Evolutionary conservation across 2,113 vertebrate genomes (phyloP).

Genomic region (Fregata magnificens): DNA sequence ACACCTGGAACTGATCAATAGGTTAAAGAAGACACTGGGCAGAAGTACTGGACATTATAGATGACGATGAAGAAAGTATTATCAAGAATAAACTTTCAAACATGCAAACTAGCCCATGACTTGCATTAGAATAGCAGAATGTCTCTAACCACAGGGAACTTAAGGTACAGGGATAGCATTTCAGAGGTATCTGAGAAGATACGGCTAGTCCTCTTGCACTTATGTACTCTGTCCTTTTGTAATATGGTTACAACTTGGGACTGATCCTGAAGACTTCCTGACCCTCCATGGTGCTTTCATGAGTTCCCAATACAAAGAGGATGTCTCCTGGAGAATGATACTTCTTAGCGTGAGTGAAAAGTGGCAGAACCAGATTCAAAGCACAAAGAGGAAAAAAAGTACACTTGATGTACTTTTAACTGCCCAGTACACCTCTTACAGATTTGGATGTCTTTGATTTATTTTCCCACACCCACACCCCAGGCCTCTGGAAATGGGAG

Average conservation of each 20-base stretch:
- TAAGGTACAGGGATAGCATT: background rate
- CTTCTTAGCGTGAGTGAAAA: background rate
- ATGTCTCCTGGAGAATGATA: background rate
- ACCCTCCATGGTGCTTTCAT: background rate
- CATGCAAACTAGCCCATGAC: background rate
- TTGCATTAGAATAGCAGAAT: background rate
- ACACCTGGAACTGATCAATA: background rate
- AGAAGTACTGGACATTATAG: background rate
- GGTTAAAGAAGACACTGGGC: background rate
- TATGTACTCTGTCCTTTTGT: background rate
- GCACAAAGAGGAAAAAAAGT: background rate
- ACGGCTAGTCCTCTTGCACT: background rate
- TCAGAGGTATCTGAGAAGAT: background rate
- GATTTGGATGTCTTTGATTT: background rate
- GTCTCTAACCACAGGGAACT: background rate
- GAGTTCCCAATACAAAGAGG: background rate
- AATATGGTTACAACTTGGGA: background rate
- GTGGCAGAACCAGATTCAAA: background rate
- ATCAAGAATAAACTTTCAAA: background rate
- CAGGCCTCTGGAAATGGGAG: background rate
- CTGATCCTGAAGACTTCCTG: background rate
- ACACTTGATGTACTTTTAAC: background rate
- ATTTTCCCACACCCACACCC: conserved; percentile 6
- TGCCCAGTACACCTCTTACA: background rate
- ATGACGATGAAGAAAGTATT: background rate